These are phyloP conservation scores for Heliconius congener DNA, from an alignment of 1,140 invertebrate species.

Conservation along the genomic window DNA sequence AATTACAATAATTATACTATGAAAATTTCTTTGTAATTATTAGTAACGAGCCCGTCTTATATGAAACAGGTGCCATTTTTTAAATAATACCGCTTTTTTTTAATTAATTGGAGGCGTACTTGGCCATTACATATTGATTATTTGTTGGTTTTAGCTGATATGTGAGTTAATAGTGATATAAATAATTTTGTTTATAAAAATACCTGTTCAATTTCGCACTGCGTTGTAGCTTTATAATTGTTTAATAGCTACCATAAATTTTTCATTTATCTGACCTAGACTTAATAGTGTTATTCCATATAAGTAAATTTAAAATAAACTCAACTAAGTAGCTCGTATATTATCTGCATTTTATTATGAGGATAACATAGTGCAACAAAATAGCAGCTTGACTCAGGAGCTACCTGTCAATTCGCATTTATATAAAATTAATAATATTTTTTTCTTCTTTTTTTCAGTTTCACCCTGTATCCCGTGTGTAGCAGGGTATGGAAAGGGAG, in stretches of 20 bases:
- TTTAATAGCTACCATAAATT: not conserved
- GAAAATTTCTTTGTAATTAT: conserved; percentile 19
- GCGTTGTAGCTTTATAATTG: not conserved
- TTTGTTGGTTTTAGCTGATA: not conserved
- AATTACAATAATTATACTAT: conserved; percentile 27
- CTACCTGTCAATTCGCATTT: no score
- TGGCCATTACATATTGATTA: not conserved
- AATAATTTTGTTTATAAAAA: not conserved
- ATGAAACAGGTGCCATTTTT: conserved; percentile 2
- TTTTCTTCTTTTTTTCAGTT: no score
- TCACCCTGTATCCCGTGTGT: no score
- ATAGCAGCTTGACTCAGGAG: no score
- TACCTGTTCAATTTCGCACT: not conserved
- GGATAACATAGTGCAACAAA: no score
- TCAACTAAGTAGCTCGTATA: not conserved
- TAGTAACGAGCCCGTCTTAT: not conserved
- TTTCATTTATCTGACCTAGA: not conserved
- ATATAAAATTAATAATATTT: no score
- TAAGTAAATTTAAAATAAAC: not conserved
- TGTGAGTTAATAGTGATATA: not conserved
- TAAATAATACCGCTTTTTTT: not conserved
- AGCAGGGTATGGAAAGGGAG: no score
- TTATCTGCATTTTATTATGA: no score
- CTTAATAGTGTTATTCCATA: not conserved
- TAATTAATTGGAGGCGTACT: not conserved